Evolutionary conservation across 2,797 vertebrate genomes (phyloP).

Genomic region (Hipposideros larvatus): DNA sequence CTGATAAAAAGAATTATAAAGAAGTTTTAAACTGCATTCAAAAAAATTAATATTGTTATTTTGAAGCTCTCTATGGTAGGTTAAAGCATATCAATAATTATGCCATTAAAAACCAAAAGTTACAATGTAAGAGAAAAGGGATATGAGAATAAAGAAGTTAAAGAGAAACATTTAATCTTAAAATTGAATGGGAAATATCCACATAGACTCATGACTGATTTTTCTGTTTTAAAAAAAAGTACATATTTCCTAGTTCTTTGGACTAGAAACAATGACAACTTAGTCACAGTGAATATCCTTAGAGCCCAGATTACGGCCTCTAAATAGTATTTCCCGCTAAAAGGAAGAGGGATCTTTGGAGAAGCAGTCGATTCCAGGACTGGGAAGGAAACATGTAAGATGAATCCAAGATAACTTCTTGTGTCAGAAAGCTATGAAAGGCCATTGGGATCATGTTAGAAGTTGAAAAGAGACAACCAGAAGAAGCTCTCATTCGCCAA

Average conservation of each 20-base stretch:
- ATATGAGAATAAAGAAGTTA: not conserved
- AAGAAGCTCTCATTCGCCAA: not conserved
- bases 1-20: conserved; percentile 8
- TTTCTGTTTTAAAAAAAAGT: not conserved
- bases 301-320: not conserved
- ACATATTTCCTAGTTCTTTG: not conserved
- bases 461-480: not conserved
- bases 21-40: not conserved
- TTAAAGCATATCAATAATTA: not conserved
- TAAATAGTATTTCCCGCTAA: not conserved
- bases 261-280: not conserved
- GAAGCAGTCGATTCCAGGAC: not conserved
- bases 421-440: not conserved
- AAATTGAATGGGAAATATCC: not conserved
- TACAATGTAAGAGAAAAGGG: not conserved
- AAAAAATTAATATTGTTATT: conserved; percentile 26
- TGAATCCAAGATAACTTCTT: not conserved
- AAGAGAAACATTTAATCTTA: not conserved
- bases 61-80: not conserved
- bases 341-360: not conserved
- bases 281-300: not conserved
- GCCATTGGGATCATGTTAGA: not conserved
- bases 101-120: not conserved
- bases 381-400: not conserved
- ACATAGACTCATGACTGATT: not conserved